These are phyloP conservation scores for Hylomyscus alleni DNA, from an alignment of 2,797 vertebrate genomes.

Conservation along the genomic window DNA sequence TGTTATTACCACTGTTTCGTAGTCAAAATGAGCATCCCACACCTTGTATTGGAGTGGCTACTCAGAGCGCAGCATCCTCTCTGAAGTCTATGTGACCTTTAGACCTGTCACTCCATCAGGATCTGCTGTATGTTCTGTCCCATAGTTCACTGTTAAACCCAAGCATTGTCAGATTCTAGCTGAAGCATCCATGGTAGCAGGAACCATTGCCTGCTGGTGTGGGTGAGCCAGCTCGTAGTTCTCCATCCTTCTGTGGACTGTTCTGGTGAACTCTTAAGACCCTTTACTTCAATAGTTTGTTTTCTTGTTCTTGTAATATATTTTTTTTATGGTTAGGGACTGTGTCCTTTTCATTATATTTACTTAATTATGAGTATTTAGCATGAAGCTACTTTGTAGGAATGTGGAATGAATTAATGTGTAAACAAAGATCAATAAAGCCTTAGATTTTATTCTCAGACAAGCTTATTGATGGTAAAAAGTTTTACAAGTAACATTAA, in stretches of 20 bases:
- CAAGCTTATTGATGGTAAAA: not conserved
- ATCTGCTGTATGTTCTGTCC: not conserved
- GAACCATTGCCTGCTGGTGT: not conserved
- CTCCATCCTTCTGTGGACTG: not conserved
- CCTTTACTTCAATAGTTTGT: not conserved
- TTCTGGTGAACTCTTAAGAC: not conserved
- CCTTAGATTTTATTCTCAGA: not conserved
- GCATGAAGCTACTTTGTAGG: not conserved
- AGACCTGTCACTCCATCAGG: not conserved
- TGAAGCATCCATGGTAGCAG: not conserved
- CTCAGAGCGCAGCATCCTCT: not conserved
- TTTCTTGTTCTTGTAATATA: not conserved
- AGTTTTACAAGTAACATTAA: conserved; percentile 20
- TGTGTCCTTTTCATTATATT: not conserved
- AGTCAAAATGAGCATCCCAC: not conserved
- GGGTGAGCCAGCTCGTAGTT: not conserved
- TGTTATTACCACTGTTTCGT: not conserved
- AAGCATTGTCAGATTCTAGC: not conserved
- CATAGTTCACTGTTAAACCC: not conserved
- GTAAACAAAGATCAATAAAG: conserved; percentile 43
- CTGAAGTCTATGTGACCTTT: not conserved
- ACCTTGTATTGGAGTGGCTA: not conserved
- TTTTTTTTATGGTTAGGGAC: not conserved
- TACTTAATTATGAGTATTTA: not conserved
- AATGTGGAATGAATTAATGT: conserved; percentile 22